Evolutionary conservation across 2,113 vertebrate genomes (phyloP), one percentile per base, ranked within the genome.

Genomic region (Rhagologus leucostigma): DNA sequence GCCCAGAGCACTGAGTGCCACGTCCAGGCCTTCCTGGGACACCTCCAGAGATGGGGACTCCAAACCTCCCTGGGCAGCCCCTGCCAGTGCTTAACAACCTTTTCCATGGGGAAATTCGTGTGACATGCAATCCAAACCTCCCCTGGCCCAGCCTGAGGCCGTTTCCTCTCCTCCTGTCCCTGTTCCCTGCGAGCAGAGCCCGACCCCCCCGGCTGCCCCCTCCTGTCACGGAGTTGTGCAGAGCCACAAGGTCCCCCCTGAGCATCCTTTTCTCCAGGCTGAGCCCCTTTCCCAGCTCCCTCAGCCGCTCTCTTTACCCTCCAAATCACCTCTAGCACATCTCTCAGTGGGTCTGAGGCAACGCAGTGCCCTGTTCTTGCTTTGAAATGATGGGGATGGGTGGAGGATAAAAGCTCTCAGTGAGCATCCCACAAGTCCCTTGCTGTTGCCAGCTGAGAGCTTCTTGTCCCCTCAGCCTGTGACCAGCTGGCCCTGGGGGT

Each of bases 401-500:
- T 19, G 73, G 29, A 60, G 24, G 56, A 50, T 4, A 6, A 5
- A 30, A 3, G 10, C 23, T 33, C 44, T 16, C 8, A 0, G 29
- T 12, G 29, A 37, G 37, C 50, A 44, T 7, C 32, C 26, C 33
- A 4, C 16, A 1, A 11, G 41, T 15, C 7, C 7, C 10, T 10
- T 13, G 49, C 26, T 37, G 12, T 10, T 14, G 21, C 19, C 24
- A 29, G 0, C 64, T 44, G 6, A 89, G 12, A 19, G 3, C 33
- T 32, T 3, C 17, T 41, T 19, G 41, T 29, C 7, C 53, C 20
- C 6, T 1, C 69, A 99, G 99, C 99, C 7, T 99, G 99, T 26
- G 99, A 99, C 97, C 99, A 99, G 98, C 97, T 99, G 64, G 99
- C 99, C 4, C 97, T 99, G 69, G 99, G 99, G 3, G 99, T 99